These are phyloP conservation scores for Spilogale gracilis DNA, from an alignment of 2,113 vertebrate species.

Conservation along the genomic window DNA sequence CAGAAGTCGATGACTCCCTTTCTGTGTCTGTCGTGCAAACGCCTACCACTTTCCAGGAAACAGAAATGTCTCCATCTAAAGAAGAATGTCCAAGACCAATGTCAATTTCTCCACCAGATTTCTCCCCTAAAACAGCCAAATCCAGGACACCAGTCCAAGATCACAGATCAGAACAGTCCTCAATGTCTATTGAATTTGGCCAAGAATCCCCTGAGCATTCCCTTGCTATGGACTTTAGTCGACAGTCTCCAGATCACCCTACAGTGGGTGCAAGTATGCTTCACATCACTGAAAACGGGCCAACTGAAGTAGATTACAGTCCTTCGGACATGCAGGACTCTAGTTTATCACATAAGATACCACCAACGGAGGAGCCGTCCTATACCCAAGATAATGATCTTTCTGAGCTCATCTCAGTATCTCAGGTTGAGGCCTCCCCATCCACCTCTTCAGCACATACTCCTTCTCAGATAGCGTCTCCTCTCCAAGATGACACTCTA, in stretches of 20 bases:
- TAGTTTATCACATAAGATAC: conserved; percentile 86
- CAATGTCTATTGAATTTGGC: conserved; percentile 94
- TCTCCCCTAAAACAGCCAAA: conserved; percentile 94
- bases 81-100: conserved; percentile 97
- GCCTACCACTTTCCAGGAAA: conserved; percentile 95
- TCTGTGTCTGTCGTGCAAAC: conserved; percentile 98
- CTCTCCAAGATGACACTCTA: conserved; percentile 89
- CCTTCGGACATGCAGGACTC: conserved; percentile 90
- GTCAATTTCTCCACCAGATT: conserved; percentile 97
- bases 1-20: conserved; percentile 98
- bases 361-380: conserved; percentile 89
- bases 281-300: conserved; percentile 96
- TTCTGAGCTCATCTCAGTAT: conserved; percentile 91
- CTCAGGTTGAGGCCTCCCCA: conserved; percentile 95
- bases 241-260: conserved; percentile 95
- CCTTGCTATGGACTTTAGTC: conserved; percentile 95
- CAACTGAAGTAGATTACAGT: conserved; percentile 96
- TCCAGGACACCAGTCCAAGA: conserved; percentile 90
- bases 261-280: conserved; percentile 84
- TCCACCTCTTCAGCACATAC: conserved; percentile 96
- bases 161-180: conserved; percentile 93
- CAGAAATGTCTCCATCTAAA: conserved; percentile 96
- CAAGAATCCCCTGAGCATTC: conserved; percentile 97
- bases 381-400: conserved; percentile 92
- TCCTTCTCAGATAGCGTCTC: conserved; percentile 93